Base-by-base conservation (phyloP, 2,888 invertebrate species). In the Hypomecis punctinalis region DNA sequence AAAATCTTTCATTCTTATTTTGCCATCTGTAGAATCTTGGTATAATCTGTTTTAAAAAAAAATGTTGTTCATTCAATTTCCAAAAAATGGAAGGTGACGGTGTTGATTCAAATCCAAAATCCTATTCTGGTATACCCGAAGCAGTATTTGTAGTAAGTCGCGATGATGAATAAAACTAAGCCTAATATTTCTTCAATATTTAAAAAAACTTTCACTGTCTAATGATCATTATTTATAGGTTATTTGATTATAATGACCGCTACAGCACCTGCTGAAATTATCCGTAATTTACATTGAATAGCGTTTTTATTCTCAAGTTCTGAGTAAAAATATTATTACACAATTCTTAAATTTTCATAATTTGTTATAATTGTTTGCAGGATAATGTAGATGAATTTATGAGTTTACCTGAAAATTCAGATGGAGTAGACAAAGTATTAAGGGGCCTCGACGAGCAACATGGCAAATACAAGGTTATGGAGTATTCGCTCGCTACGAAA, bases 381-480 rank as follows among this genome's bases (percentile, higher is more conserved):
- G 99, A 99, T 83, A 98, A 99, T 95, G 98, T 99, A 43, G 98
- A 99, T 82, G 95, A 96, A 63, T 99, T 96, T 87, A 98, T 99
- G 98, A 94, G 94, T 68, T 93, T 95, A 76, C 93, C 96, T 11
- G 98, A 97, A 80, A 98, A 98, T 82, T 94, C 95, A 70, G 96
- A 95, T 55, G 95, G 96, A 69, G 97, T 97, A 3, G 98, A 99
- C 77, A 95, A 96, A 83, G 98, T 98, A 11, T 90, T 99, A 58
- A 96, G 96, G 79, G 95, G 94, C 78, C 92, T 99, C 66, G 99
- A 99, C 84, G 99, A 99, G 82, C 97, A 97, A 82, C 98, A 98
- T 91, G 96, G 96, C 66, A 99, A 99, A 94, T 99, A 99, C 87
- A 98, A 99, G 91, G 98, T 98, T 84, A 98, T 99, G 98, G 99